phyloP scores from a whole-genome alignment of 2,888 invertebrate species.

The Athalia cordata region DNA sequence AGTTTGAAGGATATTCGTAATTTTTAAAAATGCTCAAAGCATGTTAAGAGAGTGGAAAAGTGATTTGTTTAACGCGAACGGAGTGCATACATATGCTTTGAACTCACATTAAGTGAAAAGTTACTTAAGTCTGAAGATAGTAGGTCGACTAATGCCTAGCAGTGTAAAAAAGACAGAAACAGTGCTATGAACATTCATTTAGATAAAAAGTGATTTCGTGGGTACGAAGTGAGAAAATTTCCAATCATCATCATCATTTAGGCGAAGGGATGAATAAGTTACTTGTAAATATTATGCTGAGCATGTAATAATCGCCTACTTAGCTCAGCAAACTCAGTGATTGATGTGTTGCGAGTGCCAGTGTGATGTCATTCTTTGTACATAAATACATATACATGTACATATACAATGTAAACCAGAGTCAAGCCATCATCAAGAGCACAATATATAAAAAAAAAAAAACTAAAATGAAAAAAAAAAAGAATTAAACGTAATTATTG shows the following conservation, averaged over 20 bases:
- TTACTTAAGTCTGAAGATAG: conserved; percentile 62
- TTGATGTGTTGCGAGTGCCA: conserved; percentile 67
- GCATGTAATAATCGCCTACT: conserved; percentile 64
- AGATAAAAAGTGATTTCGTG: conserved; percentile 44
- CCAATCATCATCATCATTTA: conserved; percentile 62
- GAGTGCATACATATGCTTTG: conserved; percentile 47
- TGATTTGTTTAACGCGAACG: conserved; percentile 50
- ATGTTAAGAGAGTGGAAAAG: conserved; percentile 39
- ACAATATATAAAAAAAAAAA: conserved; percentile 57
- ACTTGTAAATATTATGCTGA: conserved; percentile 71
- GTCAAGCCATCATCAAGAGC: conserved; percentile 69
- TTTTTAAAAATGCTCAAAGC: conserved; percentile 42
- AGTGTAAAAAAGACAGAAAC: conserved; percentile 51
- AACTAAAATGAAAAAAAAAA: conserved; percentile 37
- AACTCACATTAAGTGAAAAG: conserved; percentile 61
- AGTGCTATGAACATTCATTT: conserved; percentile 47
- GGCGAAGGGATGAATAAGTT: conserved; percentile 61
- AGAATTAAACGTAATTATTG: conserved; percentile 56
- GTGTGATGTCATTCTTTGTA: conserved; percentile 72
- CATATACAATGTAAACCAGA: conserved; percentile 68
- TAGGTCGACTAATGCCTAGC: conserved; percentile 55
- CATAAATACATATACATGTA: conserved; percentile 72
- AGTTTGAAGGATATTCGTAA: conserved; percentile 60
- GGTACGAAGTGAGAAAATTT: conserved; percentile 53
- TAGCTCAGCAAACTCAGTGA: conserved; percentile 66